phyloP scores from a whole-genome alignment of 2,888 invertebrate species.

The Drosophila basisetae region DNA sequence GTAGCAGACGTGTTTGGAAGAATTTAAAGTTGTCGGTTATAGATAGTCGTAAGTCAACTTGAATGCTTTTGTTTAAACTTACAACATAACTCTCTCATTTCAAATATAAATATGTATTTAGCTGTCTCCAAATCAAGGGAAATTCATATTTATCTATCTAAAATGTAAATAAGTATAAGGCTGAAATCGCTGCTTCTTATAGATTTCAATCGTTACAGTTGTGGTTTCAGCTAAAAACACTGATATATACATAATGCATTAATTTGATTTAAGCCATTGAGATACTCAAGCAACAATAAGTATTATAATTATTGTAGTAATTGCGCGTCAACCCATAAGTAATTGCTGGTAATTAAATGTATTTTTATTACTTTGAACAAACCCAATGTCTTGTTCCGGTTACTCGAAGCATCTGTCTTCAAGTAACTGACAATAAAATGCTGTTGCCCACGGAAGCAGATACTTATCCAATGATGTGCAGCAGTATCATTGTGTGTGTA shows the following conservation, averaged over 20 bases:
- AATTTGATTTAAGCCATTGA: background rate
- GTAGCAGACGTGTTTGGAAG: background rate
- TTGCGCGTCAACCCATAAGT: background rate
- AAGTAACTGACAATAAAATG: constrained; percentile 25
- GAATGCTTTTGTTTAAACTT: background rate
- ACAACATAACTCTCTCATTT: background rate
- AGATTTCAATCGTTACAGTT: background rate
- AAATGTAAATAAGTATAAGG: background rate
- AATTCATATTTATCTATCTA: background rate
- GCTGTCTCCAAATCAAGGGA: background rate
- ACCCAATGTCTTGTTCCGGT: background rate
- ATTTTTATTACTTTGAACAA: background rate
- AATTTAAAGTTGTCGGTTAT: background rate
- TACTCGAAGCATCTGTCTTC: constrained; percentile 3
- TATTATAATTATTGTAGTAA: background rate
- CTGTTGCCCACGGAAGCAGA: constrained; percentile 17
- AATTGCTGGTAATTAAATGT: constrained; percentile 4
- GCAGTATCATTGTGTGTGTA: constrained; percentile 20
- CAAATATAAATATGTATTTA: background rate
- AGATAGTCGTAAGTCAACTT: background rate
- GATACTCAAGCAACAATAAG: background rate
- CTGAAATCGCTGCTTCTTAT: background rate
- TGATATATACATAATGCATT: background rate
- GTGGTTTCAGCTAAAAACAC: background rate
- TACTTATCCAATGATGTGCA: constrained; percentile 50